Base-by-base conservation (phyloP, 1,140 invertebrate species). In the Anastatus disparis region DNA sequence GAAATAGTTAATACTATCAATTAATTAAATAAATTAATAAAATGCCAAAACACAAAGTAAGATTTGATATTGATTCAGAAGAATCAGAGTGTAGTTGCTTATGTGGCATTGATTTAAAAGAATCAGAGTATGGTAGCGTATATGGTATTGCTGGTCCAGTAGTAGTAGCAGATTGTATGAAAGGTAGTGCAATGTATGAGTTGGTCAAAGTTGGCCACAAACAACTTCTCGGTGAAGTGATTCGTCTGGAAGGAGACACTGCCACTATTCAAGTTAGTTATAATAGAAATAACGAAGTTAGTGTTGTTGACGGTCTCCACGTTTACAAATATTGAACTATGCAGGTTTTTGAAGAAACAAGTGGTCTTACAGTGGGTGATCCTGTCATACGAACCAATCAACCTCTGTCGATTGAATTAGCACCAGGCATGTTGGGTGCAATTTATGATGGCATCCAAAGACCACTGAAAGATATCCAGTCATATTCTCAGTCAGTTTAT, bases 381-480 rank as follows among this genome's bases (percentile, higher is more conserved):
- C 93, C 93, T 15, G 93, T 95, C 9, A 79, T 92, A 26, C 84
- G 92, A 76, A 95, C 94, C 20, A 93, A 93, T 1, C 93, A 93
- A 76, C 94, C 94, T 1, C 82, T 96, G 0, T 95, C 93, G 6
- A 93, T 95, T 3, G 94, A 95, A 80, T 85, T 95, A 8, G 94
- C 93, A 13, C 94, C 94, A 27, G 94, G 94, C 71, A 91, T 94
- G 77, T 89, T 95, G 87, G 91, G 89, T 27, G 89, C 88, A 75
- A 95, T 95, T 78, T 95, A 93, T 87, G 94, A 95, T 86, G 92
- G 93, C 80, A 96, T 95, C 77, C 94, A 95, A 82, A 89, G 94
- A 59, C 94, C 94, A 1, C 80, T 95, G 70, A 22, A 89, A 92
- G 46, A 90, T 90, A 62, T 95, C 94, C 77, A 85, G 0, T 87